Evolutionary conservation across 1,140 invertebrate genomes (phyloP).

Genomic region (Tetramorium alpestre): DNA sequence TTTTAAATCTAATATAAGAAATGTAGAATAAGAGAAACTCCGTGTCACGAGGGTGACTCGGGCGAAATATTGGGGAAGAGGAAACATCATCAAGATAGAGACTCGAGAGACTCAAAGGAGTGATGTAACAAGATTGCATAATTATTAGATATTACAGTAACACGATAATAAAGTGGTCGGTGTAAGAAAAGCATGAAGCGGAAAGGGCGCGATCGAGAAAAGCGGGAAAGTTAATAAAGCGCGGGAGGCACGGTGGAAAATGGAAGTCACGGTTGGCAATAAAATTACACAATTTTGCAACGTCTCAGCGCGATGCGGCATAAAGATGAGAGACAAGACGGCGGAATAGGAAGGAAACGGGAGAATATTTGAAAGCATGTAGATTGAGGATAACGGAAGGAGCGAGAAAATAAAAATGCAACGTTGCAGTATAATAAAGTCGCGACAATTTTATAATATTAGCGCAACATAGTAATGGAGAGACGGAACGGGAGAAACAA

Average conservation of each 20-base stretch:
- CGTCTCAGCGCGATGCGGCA: neutral
- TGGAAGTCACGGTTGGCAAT: slow-evolving; percentile 39
- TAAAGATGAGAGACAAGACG: slow-evolving; percentile 22
- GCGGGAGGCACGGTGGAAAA: slow-evolving; percentile 18
- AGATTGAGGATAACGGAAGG: slow-evolving; percentile 23
- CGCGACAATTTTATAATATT: slow-evolving; percentile 61
- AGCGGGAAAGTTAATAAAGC: slow-evolving; percentile 33
- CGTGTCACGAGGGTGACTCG: neutral
- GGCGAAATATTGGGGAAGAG: neutral
- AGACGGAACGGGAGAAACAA: slow-evolving; percentile 24
- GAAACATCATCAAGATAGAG: neutral
- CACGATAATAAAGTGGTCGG: slow-evolving; percentile 11
- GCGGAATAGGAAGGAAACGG: neutral
- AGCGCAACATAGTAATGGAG: slow-evolving; percentile 37
- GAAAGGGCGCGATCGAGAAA: neutral
- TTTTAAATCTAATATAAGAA: neutral
- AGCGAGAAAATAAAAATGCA: neutral
- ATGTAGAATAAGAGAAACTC: neutral
- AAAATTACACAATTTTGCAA: slow-evolving; percentile 43
- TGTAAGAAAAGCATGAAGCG: neutral
- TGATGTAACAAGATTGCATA: slow-evolving; percentile 7
- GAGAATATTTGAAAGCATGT: slow-evolving; percentile 45
- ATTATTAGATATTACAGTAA: slow-evolving; percentile 33
- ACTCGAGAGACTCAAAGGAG: neutral
- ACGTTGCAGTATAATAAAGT: slow-evolving; percentile 45